phyloP scores from a whole-genome alignment of 2,797 vertebrate genomes.

The Oryzias dopingdopingensis region DNA sequence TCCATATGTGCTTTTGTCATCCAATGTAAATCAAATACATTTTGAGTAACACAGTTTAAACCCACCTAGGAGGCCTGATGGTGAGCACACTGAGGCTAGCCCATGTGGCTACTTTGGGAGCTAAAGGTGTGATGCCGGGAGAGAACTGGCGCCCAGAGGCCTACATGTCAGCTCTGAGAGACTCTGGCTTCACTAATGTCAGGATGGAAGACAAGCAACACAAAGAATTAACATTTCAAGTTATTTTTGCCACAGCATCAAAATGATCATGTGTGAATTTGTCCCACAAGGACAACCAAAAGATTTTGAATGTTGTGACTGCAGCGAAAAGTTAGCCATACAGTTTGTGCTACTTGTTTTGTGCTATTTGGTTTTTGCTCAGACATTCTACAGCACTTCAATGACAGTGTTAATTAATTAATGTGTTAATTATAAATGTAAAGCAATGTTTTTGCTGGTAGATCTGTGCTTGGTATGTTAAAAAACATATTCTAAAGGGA shows the following conservation, averaged over 20 bases:
- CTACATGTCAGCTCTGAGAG: slow-evolving; percentile 70
- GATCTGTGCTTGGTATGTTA: no score
- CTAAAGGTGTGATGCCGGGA: slow-evolving; percentile 41
- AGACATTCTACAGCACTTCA: no score
- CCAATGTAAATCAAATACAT: neutral
- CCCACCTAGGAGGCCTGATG: slow-evolving; percentile 66
- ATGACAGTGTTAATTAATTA: no score
- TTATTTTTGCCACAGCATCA: slow-evolving; percentile 68
- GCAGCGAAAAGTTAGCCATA: no score
- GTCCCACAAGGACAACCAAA: no score
- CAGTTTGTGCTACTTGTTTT: no score
- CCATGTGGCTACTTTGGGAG: slow-evolving; percentile 18
- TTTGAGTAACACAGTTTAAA: neutral
- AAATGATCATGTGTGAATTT: slow-evolving; percentile 44
- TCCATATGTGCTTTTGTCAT: neutral
- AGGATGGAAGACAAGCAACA: slow-evolving; percentile 61
- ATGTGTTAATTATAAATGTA: no score
- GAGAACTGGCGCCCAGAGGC: slow-evolving; percentile 68
- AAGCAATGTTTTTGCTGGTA: no score
- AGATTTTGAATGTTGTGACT: slow-evolving; percentile 1
- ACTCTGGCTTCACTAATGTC: slow-evolving; percentile 69
- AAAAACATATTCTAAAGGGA: no score
- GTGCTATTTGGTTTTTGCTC: no score
- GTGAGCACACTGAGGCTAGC: slow-evolving; percentile 64
- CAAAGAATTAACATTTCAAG: slow-evolving; percentile 56